A percentile compares a stretch with the other conserved stretches of the same genome.
Evolutionary conservation across 2,113 vertebrate species (phyloP).

Genomic region (Anhinga anhinga): DNA sequence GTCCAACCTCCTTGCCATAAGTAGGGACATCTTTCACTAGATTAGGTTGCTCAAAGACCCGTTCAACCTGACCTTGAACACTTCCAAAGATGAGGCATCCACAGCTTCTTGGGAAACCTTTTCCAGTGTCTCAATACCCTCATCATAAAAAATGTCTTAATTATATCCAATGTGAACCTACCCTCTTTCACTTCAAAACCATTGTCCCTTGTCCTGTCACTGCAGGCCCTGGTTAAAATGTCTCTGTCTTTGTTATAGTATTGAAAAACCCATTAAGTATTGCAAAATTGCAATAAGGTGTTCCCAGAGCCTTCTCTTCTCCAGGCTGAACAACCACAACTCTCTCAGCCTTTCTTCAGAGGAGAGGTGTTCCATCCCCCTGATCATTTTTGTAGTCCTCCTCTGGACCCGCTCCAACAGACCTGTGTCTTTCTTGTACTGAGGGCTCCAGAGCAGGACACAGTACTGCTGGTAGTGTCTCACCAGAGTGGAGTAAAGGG

Average conservation of each 20-base stretch:
- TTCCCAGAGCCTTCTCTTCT: neutral
- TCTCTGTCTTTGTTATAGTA: neutral
- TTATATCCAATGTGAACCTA: neutral
- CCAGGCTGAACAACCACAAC: neutral
- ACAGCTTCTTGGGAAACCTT: neutral
- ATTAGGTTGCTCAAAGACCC: neutral
- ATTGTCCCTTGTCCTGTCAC: neutral
- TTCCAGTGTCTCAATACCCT: neutral
- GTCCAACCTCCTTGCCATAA: neutral
- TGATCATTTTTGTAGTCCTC: neutral
- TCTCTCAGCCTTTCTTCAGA: neutral
- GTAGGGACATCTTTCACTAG: neutral
- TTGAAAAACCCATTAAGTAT: too few relatives aligned
- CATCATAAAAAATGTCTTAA: neutral
- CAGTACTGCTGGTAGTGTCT: neutral
- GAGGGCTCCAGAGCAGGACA: neutral
- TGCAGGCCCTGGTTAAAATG: neutral
- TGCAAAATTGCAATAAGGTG: neutral
- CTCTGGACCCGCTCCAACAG: neutral
- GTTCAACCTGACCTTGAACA: neutral
- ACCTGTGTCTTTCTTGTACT: neutral
- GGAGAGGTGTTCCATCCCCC: neutral
- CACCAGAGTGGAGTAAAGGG: accelerated
- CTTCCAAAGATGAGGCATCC: neutral
- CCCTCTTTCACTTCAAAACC: neutral